phyloP scores from a whole-genome alignment of 2,888 invertebrate species.

The Bugulina stolonifera region DNA sequence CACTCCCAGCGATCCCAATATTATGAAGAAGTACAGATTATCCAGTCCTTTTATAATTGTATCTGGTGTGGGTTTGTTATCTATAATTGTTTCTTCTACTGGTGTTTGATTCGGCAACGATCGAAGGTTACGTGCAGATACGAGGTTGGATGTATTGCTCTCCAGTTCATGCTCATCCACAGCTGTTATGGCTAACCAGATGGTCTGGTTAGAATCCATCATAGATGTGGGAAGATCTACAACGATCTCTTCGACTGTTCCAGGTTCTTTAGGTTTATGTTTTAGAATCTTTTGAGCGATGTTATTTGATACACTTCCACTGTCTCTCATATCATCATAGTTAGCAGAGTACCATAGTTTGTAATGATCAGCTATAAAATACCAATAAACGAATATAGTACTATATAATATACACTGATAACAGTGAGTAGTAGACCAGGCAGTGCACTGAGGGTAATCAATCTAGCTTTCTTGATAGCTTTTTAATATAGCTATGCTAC shows the following conservation, averaged over 20 bases:
- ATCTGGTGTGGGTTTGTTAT: neutral
- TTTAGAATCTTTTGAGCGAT: neutral
- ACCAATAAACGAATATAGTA: no score
- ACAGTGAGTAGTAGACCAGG: no score
- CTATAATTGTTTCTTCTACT: neutral
- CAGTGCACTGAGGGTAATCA: no score
- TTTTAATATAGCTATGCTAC: no score
- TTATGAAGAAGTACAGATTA: constrained; percentile 7
- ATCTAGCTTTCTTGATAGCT: no score
- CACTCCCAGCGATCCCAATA: neutral
- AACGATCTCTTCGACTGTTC: neutral
- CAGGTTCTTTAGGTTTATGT: neutral
- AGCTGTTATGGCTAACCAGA: neutral
- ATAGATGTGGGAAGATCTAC: neutral
- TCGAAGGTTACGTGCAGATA: neutral
- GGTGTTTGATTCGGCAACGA: neutral
- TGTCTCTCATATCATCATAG: neutral
- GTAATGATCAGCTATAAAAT: neutral
- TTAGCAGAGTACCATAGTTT: neutral
- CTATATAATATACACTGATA: no score
- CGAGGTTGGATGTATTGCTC: constrained; percentile 3
- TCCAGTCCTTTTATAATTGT: constrained; percentile 4
- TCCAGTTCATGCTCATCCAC: constrained; percentile 8
- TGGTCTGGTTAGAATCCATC: neutral
- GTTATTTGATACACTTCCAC: neutral